phyloP scores from a whole-genome alignment of 2,888 invertebrate genomes.

The Trilocha varians region DNA sequence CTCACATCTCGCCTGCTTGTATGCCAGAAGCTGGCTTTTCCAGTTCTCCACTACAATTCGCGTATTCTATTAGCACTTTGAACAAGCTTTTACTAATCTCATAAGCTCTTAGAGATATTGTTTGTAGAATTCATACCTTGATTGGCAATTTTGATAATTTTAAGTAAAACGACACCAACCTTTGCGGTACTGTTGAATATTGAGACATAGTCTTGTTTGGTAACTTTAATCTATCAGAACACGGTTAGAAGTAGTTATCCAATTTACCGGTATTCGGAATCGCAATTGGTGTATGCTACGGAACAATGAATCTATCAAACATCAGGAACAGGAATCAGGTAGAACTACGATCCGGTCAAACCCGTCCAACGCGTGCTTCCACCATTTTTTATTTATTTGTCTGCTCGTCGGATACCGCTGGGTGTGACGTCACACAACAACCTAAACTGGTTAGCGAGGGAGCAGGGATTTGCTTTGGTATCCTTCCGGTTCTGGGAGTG shows the following conservation, averaged over 20 bases:
- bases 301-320: not conserved
- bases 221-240: too few species aligned
- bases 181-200: too few species aligned
- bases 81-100: slow-evolving; percentile 5
- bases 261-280: not conserved
- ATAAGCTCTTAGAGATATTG: not conserved
- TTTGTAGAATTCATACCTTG: not conserved
- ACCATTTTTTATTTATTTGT: slow-evolving; percentile 74
- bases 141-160: not conserved
- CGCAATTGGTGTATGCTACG: not conserved
- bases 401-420: slow-evolving; percentile 71
- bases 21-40: slow-evolving; percentile 69
- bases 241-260: too few species aligned
- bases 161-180: not conserved
- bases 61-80: slow-evolving; percentile 50
- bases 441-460: slow-evolving; percentile 73
- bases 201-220: too few species aligned
- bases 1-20: slow-evolving; percentile 65
- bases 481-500: slow-evolving; percentile 73
- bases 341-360: slow-evolving; percentile 73
- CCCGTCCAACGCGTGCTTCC: slow-evolving; percentile 72
- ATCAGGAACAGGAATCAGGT: slow-evolving; percentile 73
- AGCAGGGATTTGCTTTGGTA: slow-evolving; percentile 72
- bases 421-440: slow-evolving; percentile 70
- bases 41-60: slow-evolving; percentile 67